phyloP scores from a whole-genome alignment of 2,888 invertebrate species.

The Phengaris alcon region DNA sequence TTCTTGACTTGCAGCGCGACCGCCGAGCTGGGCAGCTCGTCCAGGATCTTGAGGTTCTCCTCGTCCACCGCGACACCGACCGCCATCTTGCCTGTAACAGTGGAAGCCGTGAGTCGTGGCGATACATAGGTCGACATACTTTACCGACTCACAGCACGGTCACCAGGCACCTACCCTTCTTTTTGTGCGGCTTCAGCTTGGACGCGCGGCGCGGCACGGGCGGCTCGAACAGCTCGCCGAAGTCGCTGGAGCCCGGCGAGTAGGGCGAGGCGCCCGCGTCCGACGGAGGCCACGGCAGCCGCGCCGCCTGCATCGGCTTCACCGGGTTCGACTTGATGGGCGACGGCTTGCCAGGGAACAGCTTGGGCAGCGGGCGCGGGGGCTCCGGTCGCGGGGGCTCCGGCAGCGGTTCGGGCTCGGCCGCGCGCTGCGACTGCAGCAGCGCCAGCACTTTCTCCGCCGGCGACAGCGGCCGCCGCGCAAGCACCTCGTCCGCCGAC shows the following conservation, averaged over 20 bases:
- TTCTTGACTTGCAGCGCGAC: conserved; percentile 96
- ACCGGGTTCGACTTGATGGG: conserved; percentile 80
- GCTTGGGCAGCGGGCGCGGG: conserved; percentile 74
- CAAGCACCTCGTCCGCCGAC: conserved; percentile 71
- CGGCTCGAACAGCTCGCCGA: conserved; percentile 92
- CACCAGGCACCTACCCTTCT: conserved; percentile 58
- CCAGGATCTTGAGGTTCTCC: conserved; percentile 89
- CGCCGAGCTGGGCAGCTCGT: conserved; percentile 94
- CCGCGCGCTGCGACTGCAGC: conserved; percentile 72
- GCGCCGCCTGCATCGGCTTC: conserved; percentile 71
- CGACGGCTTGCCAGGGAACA: conserved; percentile 73
- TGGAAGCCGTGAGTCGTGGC: background rate
- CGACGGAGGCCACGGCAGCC: conserved; percentile 50
- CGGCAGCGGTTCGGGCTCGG: conserved; percentile 62
- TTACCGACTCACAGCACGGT: background rate
- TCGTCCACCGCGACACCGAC: conserved; percentile 84
- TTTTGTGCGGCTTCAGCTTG: conserved; percentile 84
- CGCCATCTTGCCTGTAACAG: conserved; percentile 73
- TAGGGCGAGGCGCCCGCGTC: conserved; percentile 88
- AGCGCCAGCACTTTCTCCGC: conserved; percentile 81
- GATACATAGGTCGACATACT: too few relatives aligned
- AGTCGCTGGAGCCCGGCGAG: conserved; percentile 93
- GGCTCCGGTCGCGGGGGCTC: conserved; percentile 62
- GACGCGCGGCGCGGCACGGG: conserved; percentile 83
- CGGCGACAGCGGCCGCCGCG: conserved; percentile 74